Conservation (phyloP, 1,140 invertebrate species). For the Eueides isabella region DNA sequence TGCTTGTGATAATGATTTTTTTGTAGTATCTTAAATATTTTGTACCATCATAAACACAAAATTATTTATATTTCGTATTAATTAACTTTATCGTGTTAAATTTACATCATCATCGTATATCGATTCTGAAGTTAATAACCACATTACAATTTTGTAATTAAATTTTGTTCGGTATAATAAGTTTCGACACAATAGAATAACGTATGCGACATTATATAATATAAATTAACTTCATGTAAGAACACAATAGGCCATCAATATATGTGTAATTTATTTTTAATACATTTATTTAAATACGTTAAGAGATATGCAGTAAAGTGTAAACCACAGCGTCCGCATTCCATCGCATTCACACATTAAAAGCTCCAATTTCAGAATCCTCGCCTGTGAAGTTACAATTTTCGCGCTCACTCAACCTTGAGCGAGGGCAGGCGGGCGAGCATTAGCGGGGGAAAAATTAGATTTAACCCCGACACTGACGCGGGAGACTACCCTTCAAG, state of each 20-base stretch:
- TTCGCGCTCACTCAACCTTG: conserved; percentile 72
- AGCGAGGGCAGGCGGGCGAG: conserved; percentile 50
- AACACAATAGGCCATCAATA: not conserved
- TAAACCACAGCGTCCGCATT: conserved; percentile 21
- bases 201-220: not conserved
- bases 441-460: conserved; percentile 76
- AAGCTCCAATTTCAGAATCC: conserved; percentile 33
- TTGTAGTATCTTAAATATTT: too few species aligned
- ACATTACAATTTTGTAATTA: conserved; percentile 8
- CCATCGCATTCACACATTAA: conserved; percentile 35
- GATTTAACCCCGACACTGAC: conserved; percentile 72
- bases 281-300: not conserved
- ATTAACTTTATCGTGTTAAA: conserved; percentile 1
- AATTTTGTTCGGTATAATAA: conserved; percentile 16
- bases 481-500: conserved; percentile 36
- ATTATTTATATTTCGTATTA: not conserved
- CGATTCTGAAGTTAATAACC: conserved; percentile 11
- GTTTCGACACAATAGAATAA: conserved; percentile 10
- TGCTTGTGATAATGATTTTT: too few species aligned
- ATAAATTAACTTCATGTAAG: not conserved
- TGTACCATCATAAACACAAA: not conserved
- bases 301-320: conserved; percentile 9
- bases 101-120: not conserved
- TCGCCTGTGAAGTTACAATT: conserved; percentile 63
- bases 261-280: not conserved